Conservation (phyloP, 1,140 invertebrate genomes). For the Pachypeltis micranthus region DNA sequence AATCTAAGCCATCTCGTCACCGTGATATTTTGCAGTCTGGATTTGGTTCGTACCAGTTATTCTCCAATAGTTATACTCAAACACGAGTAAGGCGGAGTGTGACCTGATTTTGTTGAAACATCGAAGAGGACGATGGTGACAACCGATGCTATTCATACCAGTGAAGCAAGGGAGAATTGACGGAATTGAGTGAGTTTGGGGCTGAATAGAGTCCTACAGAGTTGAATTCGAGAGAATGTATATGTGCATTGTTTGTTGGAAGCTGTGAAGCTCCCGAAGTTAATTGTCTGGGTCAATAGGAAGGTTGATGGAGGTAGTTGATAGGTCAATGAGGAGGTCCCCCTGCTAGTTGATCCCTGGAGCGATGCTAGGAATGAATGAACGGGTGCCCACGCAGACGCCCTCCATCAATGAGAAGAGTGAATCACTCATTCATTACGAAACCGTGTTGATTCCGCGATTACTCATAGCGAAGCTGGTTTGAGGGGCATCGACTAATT, state of each 20-base stretch:
- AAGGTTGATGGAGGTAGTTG: neutral
- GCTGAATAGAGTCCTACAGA: too few species aligned
- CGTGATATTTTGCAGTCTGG: too few species aligned
- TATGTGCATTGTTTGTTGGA: neutral
- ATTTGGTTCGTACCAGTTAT: too few species aligned
- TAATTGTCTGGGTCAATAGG: neutral
- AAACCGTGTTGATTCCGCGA: neutral
- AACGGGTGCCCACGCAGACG: neutral
- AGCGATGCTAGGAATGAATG: neutral
- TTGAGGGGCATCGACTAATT: neutral
- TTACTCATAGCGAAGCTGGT: neutral
- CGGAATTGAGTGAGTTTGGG: too few species aligned
- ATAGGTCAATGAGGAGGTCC: neutral
- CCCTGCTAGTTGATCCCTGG: neutral
- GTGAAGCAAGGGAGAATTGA: too few species aligned
- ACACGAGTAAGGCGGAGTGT: too few species aligned
- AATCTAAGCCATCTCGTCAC: too few species aligned
- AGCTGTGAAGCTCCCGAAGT: neutral
- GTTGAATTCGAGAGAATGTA: too few species aligned
- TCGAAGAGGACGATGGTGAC: too few species aligned
- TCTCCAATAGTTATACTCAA: too few species aligned
- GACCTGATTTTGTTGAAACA: too few species aligned
- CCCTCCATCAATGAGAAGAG: neutral
- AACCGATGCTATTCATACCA: too few species aligned
- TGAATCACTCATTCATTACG: neutral